Percentiles rank a stretch among this genome's conserved stretches.
Evolutionary conservation across 2,797 vertebrate species (phyloP).

Genomic region (Microctenopoma stevenorrisi): DNA sequence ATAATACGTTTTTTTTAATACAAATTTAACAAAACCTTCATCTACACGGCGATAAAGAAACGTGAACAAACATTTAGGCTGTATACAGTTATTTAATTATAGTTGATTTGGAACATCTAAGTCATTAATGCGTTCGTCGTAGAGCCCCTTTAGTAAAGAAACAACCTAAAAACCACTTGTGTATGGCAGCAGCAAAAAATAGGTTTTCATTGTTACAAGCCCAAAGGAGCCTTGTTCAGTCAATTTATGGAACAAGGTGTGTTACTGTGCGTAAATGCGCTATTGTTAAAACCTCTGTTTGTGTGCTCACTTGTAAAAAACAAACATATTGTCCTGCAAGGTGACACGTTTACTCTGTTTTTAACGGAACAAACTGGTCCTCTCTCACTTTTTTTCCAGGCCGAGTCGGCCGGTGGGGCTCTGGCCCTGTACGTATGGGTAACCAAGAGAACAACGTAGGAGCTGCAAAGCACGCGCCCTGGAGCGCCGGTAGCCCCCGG

Average conservation of each 20-base stretch:
- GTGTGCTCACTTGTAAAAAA: not conserved
- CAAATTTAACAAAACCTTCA: not conserved
- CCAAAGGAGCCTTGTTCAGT: not conserved
- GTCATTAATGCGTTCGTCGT: conserved; percentile 39
- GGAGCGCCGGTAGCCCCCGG: conserved; percentile 84
- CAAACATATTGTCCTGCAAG: not conserved
- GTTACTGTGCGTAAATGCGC: conserved; percentile 30
- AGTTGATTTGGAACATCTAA: conserved; percentile 47
- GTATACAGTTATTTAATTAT: conserved; percentile 42
- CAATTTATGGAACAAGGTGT: conserved; percentile 3
- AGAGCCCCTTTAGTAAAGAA: conserved; percentile 12
- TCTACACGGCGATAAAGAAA: conserved; percentile 26
- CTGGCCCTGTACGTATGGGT: conserved; percentile 80
- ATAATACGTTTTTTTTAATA: conserved; percentile 13
- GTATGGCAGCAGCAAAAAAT: conserved; percentile 18
- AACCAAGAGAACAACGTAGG: conserved; percentile 92
- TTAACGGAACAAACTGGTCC: conserved; percentile 31
- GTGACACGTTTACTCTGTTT: conserved; percentile 21
- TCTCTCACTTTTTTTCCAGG: conserved; percentile 41
- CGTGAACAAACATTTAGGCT: conserved; percentile 32
- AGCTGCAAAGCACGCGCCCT: conserved; percentile 88
- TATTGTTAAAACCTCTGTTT: not conserved
- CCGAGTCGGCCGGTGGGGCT: conserved; percentile 51
- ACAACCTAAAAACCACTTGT: not conserved
- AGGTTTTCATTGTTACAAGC: conserved; percentile 4